Evolutionary conservation across 2,113 vertebrate genomes (phyloP).

Genomic region (Mobula hypostoma): DNA sequence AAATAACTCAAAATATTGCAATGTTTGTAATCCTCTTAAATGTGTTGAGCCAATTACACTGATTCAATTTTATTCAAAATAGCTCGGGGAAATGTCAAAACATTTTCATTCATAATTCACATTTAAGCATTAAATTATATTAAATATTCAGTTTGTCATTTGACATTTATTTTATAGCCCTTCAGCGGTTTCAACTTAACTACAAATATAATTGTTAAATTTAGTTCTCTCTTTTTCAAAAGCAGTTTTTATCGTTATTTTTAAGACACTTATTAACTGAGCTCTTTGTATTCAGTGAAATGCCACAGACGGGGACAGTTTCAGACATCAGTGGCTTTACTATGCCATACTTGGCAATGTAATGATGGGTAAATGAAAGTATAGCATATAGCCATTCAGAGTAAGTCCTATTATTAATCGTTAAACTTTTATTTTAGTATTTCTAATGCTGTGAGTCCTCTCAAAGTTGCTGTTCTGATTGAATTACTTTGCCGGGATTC

Average conservation of each 20-base stretch:
- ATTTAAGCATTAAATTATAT: conserved; percentile 1
- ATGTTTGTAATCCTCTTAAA: not conserved
- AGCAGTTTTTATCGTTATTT: not conserved
- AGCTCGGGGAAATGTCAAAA: conserved; percentile 10
- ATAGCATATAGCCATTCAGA: not conserved
- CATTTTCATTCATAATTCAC: not conserved
- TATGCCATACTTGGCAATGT: not conserved
- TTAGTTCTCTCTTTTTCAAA: not conserved
- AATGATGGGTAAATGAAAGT: not conserved
- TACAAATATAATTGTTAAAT: not conserved
- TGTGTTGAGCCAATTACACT: not conserved
- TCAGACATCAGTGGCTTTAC: too few species aligned
- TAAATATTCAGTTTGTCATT: not conserved
- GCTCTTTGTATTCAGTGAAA: not conserved
- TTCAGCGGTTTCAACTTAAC: not conserved
- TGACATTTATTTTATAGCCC: not conserved
- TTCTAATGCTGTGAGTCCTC: not conserved
- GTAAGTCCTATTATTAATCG: not conserved
- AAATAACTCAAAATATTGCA: not conserved
- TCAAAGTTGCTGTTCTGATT: too few species aligned
- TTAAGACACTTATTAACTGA: not conserved
- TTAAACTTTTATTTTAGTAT: not conserved
- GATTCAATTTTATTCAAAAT: not conserved
- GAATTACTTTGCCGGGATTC: not conserved
- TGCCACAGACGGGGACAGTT: too few species aligned